Conservation (phyloP, 2,888 invertebrate genomes). For the Cheilosia soror region DNA sequence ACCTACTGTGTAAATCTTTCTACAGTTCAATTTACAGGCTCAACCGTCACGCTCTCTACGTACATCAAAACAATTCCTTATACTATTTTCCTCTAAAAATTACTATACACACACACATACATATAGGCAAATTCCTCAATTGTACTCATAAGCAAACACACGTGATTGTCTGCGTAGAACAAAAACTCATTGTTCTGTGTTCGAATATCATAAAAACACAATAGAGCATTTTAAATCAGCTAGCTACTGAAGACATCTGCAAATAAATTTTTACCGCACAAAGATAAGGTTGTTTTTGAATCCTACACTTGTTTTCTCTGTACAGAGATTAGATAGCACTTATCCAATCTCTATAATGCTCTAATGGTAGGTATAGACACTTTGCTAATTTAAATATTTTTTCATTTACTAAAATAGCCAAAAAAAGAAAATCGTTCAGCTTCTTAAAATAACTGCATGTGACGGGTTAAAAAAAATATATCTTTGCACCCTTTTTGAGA, state of each 20-base stretch:
- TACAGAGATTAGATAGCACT: conserved; percentile 38
- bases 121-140: background rate
- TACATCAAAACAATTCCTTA: background rate
- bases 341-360: background rate
- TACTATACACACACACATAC: background rate
- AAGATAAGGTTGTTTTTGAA: conserved; percentile 56
- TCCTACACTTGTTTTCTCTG: conserved; percentile 32
- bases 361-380: conserved; percentile 18
- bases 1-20: no score
- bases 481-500: no score
- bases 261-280: conserved; percentile 47
- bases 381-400: conserved; percentile 13
- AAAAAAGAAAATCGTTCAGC: no score
- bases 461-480: no score
- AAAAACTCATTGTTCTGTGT: background rate
- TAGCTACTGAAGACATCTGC: conserved; percentile 34
- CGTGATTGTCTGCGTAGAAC: conserved; percentile 1
- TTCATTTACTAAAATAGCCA: background rate
- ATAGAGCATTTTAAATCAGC: conserved; percentile 22
- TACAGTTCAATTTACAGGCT: no score
- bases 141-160: conserved; percentile 15
- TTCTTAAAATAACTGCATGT: no score
- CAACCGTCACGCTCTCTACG: background rate
- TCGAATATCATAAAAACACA: conserved; percentile 2
- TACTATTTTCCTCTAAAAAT: background rate